A percentile compares a stretch with the other conserved stretches of the same genome.
Evolutionary conservation across 2,888 invertebrate species (phyloP).

Genomic region (Polyommatus icarus): DNA sequence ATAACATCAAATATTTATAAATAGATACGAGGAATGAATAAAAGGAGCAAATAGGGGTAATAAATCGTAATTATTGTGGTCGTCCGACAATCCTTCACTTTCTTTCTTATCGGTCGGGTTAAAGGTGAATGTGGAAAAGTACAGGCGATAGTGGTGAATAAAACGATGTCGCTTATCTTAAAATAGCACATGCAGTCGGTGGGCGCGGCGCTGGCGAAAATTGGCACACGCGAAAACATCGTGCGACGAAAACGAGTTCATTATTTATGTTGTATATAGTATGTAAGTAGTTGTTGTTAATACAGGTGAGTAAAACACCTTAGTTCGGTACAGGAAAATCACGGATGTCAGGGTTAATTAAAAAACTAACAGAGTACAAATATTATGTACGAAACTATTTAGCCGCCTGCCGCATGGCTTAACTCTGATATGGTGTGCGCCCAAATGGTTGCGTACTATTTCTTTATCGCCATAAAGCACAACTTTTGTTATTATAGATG

Average conservation of each 20-base stretch:
- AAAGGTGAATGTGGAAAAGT: slow-evolving; percentile 75
- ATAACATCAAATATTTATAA: slow-evolving; percentile 9
- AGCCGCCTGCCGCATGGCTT: too few relatives aligned
- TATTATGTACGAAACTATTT: too few relatives aligned
- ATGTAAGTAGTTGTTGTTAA: neutral
- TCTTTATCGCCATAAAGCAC: too few relatives aligned
- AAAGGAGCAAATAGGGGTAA: neutral
- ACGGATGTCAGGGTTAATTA: too few relatives aligned
- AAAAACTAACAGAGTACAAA: too few relatives aligned
- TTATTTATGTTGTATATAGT: neutral
- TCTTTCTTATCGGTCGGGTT: slow-evolving; percentile 51
- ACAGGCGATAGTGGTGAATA: slow-evolving; percentile 59
- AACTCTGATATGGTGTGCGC: too few relatives aligned
- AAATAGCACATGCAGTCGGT: slow-evolving; percentile 58
- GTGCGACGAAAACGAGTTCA: slow-evolving; percentile 29
- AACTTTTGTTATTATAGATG: too few relatives aligned
- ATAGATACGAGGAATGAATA: neutral
- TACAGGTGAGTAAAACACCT: neutral
- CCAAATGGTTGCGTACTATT: too few relatives aligned
- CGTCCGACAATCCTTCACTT: slow-evolving; percentile 32
- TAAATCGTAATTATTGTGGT: slow-evolving; percentile 7
- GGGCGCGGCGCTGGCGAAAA: slow-evolving; percentile 50
- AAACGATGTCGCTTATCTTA: slow-evolving; percentile 73
- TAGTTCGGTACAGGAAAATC: neutral
- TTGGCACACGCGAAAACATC: slow-evolving; percentile 59